These are phyloP conservation scores for Pectinophora gossypiella DNA, from an alignment of 1,140 invertebrate genomes.

Conservation along the genomic window DNA sequence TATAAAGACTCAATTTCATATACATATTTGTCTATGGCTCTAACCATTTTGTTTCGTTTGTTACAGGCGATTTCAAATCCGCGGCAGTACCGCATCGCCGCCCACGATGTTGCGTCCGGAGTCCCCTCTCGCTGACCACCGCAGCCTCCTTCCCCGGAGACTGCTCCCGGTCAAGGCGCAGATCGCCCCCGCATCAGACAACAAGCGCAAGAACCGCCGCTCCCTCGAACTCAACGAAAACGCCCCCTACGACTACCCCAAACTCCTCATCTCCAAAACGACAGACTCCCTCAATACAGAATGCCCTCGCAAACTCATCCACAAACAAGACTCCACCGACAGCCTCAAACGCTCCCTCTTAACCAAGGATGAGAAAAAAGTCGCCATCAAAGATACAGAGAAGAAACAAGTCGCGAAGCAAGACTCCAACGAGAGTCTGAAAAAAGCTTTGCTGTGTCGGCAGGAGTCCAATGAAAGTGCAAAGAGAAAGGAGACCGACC, in stretches of 20 bases:
- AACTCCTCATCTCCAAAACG: constrained; percentile 67
- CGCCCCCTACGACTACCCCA: constrained; percentile 59
- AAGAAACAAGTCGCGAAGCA: constrained; percentile 46
- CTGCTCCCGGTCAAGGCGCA: constrained; percentile 63
- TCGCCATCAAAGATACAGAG: constrained; percentile 31
- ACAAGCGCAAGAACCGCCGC: constrained; percentile 61
- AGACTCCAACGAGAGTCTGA: constrained; percentile 60
- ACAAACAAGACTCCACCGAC: constrained; percentile 66
- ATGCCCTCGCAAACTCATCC: constrained; percentile 55
- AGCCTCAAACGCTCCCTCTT: constrained; percentile 58
- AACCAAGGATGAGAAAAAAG: constrained; percentile 61
- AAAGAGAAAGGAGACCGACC: constrained; percentile 46
- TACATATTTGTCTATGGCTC: too few relatives aligned
- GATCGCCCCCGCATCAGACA: constrained; percentile 57
- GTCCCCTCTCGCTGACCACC: constrained; percentile 66
- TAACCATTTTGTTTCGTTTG: too few relatives aligned
- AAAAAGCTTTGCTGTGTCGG: constrained; percentile 52
- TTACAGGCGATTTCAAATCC: constrained; percentile 48
- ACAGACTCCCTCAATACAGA: constrained; percentile 66
- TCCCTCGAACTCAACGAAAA: constrained; percentile 66
- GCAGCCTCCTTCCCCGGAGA: constrained; percentile 62
- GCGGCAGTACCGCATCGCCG: constrained; percentile 47
- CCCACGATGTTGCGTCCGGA: constrained; percentile 66
- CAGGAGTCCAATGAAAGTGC: constrained; percentile 62
- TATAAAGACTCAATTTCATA: too few relatives aligned